Percentiles rank a stretch among this genome's conserved stretches.
Evolutionary conservation across 2,888 invertebrate species (phyloP).

Genomic region (Eupithecia subumbrata): DNA sequence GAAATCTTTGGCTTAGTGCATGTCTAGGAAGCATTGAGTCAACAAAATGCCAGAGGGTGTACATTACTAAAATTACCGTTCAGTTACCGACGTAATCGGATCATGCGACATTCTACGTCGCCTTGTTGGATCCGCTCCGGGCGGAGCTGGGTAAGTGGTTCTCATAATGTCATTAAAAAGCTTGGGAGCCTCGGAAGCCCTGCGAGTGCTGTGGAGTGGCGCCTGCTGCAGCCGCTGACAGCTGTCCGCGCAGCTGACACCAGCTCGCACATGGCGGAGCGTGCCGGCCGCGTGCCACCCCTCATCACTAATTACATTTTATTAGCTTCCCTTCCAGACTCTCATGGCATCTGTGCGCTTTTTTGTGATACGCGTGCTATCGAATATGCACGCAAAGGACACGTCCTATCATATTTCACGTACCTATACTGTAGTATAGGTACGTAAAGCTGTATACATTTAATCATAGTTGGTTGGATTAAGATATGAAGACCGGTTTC

Average conservation of each 20-base stretch:
- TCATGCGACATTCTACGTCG: constrained; percentile 38
- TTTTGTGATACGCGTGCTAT: not conserved
- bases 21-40: constrained; percentile 25
- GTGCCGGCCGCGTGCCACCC: constrained; percentile 72
- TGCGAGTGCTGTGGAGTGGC: constrained; percentile 48
- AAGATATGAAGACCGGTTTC: not conserved
- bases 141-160: constrained; percentile 47
- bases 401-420: too few relatives aligned
- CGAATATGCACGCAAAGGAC: not conserved
- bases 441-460: not conserved
- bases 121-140: constrained; percentile 25
- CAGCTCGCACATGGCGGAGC: constrained; percentile 60
- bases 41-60: constrained; percentile 12
- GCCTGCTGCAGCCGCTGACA: constrained; percentile 50
- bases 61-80: constrained; percentile 26
- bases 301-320: constrained; percentile 51
- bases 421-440: too few relatives aligned
- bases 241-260: constrained; percentile 70
- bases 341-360: constrained; percentile 33
- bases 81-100: constrained; percentile 39
- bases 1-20: not conserved
- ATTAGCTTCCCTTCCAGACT: constrained; percentile 50
- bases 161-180: constrained; percentile 59
- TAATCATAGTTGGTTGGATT: not conserved
- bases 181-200: constrained; percentile 72